phyloP scores from a whole-genome alignment of 2,888 invertebrate genomes.

The Nemurella pictetii region DNA sequence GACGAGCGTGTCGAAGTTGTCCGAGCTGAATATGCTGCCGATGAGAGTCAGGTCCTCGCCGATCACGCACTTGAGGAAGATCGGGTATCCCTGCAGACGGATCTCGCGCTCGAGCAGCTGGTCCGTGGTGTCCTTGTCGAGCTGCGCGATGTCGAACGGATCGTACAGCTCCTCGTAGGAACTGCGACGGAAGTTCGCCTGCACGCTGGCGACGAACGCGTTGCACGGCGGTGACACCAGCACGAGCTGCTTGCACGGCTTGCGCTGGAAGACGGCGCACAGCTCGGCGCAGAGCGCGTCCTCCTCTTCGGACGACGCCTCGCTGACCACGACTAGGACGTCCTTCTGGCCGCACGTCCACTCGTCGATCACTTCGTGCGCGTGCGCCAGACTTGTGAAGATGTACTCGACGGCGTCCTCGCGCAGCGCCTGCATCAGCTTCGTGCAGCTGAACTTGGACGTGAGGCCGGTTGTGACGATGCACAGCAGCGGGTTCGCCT shows the following conservation, averaged over 20 bases:
- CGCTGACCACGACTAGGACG: constrained; percentile 7
- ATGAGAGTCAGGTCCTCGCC: background rate
- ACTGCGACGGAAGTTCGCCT: background rate
- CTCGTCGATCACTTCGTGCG: constrained; percentile 1
- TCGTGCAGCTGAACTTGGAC: constrained; percentile 9
- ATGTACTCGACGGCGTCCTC: constrained; percentile 6
- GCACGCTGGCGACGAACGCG: background rate
- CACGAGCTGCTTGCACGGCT: constrained; percentile 7
- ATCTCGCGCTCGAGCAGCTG: constrained; percentile 3
- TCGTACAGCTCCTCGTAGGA: background rate
- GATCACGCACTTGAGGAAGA: background rate
- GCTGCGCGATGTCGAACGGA: constrained; percentile 12
- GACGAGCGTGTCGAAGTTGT: constrained; percentile 9
- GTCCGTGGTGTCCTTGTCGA: background rate
- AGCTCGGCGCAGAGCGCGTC: background rate
- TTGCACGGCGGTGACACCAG: constrained; percentile 1
- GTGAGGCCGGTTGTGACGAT: background rate
- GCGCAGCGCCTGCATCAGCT: constrained; percentile 7
- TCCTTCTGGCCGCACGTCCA: constrained; percentile 8
- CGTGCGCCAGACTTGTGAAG: constrained; percentile 2
- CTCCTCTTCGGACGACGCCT: background rate
- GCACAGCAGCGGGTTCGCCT: background rate
- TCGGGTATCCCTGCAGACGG: background rate
- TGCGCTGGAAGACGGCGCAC: background rate
- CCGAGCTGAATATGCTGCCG: background rate